Base-by-base conservation (phyloP, 2,888 invertebrate genomes). In the Callimorpha dominula region DNA sequence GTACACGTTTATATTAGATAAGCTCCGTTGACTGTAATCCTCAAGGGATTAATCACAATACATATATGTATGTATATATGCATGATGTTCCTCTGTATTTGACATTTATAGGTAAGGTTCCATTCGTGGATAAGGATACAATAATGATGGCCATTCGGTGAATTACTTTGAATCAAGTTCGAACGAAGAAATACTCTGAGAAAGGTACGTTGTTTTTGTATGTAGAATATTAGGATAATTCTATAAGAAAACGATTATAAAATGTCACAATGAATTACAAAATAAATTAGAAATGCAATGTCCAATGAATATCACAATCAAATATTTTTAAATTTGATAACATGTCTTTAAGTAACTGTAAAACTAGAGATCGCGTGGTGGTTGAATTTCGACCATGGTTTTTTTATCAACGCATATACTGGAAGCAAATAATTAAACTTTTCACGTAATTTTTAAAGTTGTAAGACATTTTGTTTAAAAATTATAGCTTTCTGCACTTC, bases 11-110 rank as follows among this genome's bases (percentile, higher is more conserved):
- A 73, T 69, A 71, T 46, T 46, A 52, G 7, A 49, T 69, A 71
- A 71, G n/a, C 68, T 66, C 69, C 63, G 40, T 68, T 64, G 70
- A 71, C 46, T 54, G 72, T 40, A 73, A 64, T 64, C 67, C 63
- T 74, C 62, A 63, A 68, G 43, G 70, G 68, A 77, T 78, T 80
- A 80, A 81, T 82, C 67, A 80, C 68, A 54, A 75, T 77, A 82
- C 78, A 82, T 78, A 74, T 76, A 9, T 46, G 31, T 31, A 31
- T 31, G 2, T 31, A 31, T 31, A 2, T 2, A 31, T 31, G 31
- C n/a, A n/a, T n/a, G n/a, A n/a, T n/a, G n/a, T 31, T 1, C 31
- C 31, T 31, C 31, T 70, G 70, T 78, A 76, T 70, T 52, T 42
- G 31, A 42, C 54, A 20, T 57, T 57, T 2, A 4, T 57, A 20